Conservation (phyloP, 2,888 invertebrate species). For the Heliconius ethilla region DNA sequence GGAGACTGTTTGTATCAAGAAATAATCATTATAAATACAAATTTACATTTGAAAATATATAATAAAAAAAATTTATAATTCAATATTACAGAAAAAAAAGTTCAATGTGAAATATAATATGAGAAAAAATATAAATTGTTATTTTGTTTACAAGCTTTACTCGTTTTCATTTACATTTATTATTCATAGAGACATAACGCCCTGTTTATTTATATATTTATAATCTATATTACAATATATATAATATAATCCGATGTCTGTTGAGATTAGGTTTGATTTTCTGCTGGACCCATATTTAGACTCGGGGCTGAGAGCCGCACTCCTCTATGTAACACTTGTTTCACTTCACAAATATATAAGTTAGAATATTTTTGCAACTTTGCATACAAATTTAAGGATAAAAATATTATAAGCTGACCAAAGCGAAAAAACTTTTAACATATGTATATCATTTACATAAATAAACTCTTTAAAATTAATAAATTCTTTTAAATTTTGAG, state of each 20-base stretch:
- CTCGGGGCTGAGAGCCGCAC: conserved; percentile 2
- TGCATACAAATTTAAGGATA: neutral
- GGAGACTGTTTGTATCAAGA: too few species aligned
- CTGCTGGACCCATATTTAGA: conserved; percentile 19
- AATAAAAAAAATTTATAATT: neutral
- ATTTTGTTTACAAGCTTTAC: conserved; percentile 1
- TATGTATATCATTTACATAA: neutral
- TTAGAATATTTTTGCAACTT: neutral
- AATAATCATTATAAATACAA: conserved; percentile 2
- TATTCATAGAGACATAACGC: conserved; percentile 8
- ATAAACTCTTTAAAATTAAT: too few species aligned
- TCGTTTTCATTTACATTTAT: conserved; percentile 9
- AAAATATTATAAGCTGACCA: neutral
- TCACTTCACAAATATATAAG: neutral
- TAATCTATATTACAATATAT: conserved; percentile 11
- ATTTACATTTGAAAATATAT: neutral
- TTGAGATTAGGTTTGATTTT: conserved; percentile 16
- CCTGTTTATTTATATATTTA: conserved; percentile 15
- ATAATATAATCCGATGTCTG: conserved; percentile 29
- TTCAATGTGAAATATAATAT: conserved; percentile 17
- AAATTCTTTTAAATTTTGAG: neutral
- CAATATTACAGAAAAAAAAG: conserved; percentile 2
- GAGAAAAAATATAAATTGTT: neutral
- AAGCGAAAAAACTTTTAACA: neutral
- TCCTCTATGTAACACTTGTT: conserved; percentile 7